phyloP scores from a whole-genome alignment of 2,113 vertebrate species.

The Delphinus delphis region DNA sequence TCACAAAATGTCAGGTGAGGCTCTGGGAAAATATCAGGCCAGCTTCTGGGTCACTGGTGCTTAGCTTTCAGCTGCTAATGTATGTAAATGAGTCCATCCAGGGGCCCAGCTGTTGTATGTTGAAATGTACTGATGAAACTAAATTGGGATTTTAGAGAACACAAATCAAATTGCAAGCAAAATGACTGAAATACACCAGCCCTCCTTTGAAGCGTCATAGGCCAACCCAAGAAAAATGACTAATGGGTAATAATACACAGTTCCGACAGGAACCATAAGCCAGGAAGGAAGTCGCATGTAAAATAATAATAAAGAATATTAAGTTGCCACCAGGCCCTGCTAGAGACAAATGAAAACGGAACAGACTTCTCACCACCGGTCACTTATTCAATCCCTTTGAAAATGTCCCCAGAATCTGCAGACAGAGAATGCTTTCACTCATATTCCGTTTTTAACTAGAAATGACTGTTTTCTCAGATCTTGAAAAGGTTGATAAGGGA shows the following conservation, averaged over 20 bases:
- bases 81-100: conserved; percentile 70
- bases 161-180: conserved; percentile 79
- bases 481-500: neutral
- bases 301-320: conserved; percentile 78
- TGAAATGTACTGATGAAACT: conserved; percentile 74
- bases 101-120: conserved; percentile 69
- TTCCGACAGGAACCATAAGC: conserved; percentile 77
- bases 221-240: conserved; percentile 74
- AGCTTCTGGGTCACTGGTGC: conserved; percentile 26
- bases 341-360: conserved; percentile 71
- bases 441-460: neutral
- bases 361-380: conserved; percentile 50
- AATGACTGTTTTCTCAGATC: neutral
- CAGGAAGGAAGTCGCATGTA: conserved; percentile 75
- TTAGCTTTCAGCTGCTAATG: conserved; percentile 64
- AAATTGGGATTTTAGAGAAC: conserved; percentile 72
- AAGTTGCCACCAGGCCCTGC: conserved; percentile 68
- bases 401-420: conserved; percentile 50
- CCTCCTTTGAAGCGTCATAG: conserved; percentile 67
- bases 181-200: conserved; percentile 71
- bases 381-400: conserved; percentile 48
- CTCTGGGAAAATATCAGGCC: conserved; percentile 56
- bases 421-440: neutral
- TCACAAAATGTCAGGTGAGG: conserved; percentile 46
- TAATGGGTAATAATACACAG: conserved; percentile 72